Conservation (phyloP, 2,888 invertebrate species). For the Abscondita cerata region DNA sequence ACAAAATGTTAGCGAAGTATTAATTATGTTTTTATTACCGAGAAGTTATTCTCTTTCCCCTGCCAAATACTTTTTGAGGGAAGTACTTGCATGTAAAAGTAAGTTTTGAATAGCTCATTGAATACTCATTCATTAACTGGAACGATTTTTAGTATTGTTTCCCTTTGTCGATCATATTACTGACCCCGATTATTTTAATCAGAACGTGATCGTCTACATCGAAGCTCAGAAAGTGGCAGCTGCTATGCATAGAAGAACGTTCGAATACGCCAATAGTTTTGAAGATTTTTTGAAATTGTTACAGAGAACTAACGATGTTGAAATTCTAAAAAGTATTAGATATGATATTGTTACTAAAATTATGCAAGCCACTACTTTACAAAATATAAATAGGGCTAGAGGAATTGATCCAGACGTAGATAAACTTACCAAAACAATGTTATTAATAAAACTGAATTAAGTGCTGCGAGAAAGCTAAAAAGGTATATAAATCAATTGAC, state of each 20-base stretch:
- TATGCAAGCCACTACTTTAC: slow-evolving; percentile 91
- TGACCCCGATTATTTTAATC: slow-evolving; percentile 91
- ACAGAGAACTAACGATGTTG: slow-evolving; percentile 79
- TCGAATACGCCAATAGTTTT: slow-evolving; percentile 88
- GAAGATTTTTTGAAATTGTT: slow-evolving; percentile 89
- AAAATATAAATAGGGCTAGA: slow-evolving; percentile 87
- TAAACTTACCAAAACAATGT: slow-evolving; percentile 62
- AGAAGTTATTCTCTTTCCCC: slow-evolving; percentile 80
- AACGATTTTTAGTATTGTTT: slow-evolving; percentile 72
- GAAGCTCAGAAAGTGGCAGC: slow-evolving; percentile 80
- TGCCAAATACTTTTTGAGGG: slow-evolving; percentile 79
- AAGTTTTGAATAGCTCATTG: slow-evolving; percentile 47
- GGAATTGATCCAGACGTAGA: slow-evolving; percentile 75
- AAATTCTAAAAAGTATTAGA: slow-evolving; percentile 83
- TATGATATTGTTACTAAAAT: slow-evolving; percentile 90
- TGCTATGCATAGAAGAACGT: slow-evolving; percentile 80
- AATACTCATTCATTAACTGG: background rate
- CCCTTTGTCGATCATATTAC: slow-evolving; percentile 84
- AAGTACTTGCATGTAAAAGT: slow-evolving; percentile 87
- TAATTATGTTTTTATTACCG: slow-evolving; percentile 82
- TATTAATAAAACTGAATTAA: slow-evolving; percentile 76
- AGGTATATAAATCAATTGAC: slow-evolving; percentile 84
- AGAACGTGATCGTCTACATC: slow-evolving; percentile 82
- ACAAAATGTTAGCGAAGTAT: slow-evolving; percentile 80
- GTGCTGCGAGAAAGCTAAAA: slow-evolving; percentile 81